Percentiles rank a stretch among this genome's conserved stretches.
Conservation (phyloP, 2,113 vertebrate genomes). For the Chascanopsetta lugubris region DNA sequence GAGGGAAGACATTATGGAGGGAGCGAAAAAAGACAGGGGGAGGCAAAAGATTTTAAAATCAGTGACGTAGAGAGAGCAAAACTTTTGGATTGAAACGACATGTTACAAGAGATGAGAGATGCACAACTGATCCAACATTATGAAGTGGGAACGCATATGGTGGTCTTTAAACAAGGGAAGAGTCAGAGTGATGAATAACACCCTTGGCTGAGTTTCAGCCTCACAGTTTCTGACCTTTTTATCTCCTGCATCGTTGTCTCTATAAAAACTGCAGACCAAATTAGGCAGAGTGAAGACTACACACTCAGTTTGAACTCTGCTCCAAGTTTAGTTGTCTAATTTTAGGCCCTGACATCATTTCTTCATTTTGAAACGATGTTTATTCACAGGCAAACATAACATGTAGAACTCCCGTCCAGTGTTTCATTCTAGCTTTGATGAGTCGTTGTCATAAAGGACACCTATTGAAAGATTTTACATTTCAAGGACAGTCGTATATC, state of each 20-base stretch:
- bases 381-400: slow-evolving; percentile 29
- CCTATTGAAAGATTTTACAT: slow-evolving; percentile 13
- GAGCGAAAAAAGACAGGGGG: not conserved
- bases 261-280: slow-evolving; percentile 22
- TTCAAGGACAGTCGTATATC: slow-evolving; percentile 21
- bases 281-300: not conserved
- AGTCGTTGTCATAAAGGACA: slow-evolving; percentile 1
- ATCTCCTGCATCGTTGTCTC: slow-evolving; percentile 10
- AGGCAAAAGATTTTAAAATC: slow-evolving; percentile 18
- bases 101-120: slow-evolving; percentile 13
- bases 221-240: slow-evolving; percentile 45
- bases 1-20: slow-evolving; percentile 6
- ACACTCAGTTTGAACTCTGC: slow-evolving; percentile 7
- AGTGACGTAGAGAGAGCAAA: slow-evolving; percentile 7
- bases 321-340: slow-evolving; percentile 38
- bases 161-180: slow-evolving; percentile 27
- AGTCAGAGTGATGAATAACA: slow-evolving; percentile 50
- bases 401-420: not conserved
- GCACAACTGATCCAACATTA: slow-evolving; percentile 35
- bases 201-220: slow-evolving; percentile 15
- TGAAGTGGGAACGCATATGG: slow-evolving; percentile 21
- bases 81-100: slow-evolving; percentile 12
- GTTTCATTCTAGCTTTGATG: slow-evolving; percentile 1
- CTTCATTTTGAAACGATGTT: not conserved
- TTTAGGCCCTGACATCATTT: slow-evolving; percentile 31